A percentile compares a stretch with the other conserved stretches of the same genome.
Evolutionary conservation across 2,888 invertebrate genomes (phyloP).

Genomic region (Stenodera caucasica): DNA sequence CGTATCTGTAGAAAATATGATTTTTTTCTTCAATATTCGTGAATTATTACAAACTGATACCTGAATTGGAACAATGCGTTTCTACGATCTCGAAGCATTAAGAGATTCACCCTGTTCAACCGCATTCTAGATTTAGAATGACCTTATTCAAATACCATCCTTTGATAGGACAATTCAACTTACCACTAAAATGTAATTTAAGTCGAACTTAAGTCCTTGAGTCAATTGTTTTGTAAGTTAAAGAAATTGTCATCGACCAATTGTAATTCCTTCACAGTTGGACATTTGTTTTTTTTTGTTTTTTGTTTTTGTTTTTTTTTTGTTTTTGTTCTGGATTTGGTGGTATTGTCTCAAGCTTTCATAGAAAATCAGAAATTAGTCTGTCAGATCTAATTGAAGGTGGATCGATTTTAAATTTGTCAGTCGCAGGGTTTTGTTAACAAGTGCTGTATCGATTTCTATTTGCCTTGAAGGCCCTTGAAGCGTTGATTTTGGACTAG

Average conservation of each 20-base stretch:
- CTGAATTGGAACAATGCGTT: background rate
- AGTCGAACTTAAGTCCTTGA: too few species aligned
- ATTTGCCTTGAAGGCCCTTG: background rate
- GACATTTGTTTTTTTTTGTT: too few species aligned
- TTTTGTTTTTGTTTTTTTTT: too few species aligned
- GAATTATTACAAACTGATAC: background rate
- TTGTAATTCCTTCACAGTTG: too few species aligned
- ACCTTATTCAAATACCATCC: constrained; percentile 10
- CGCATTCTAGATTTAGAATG: constrained; percentile 9
- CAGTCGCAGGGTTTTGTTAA: background rate
- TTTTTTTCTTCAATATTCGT: too few species aligned
- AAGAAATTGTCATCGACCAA: too few species aligned
- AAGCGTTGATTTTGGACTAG: background rate
- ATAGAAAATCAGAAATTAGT: background rate
- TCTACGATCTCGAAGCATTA: too few species aligned
- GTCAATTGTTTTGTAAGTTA: too few species aligned
- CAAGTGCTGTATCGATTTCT: background rate
- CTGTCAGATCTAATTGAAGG: background rate
- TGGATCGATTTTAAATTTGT: constrained; percentile 4
- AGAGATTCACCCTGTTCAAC: constrained; percentile 9
- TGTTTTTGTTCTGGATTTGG: background rate
- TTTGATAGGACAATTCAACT: background rate
- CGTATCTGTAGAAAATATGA: too few species aligned
- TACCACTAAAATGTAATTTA: background rate
- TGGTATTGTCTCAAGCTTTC: background rate